These are phyloP conservation scores for Aromia moschata DNA, from an alignment of 2,888 invertebrate genomes.

Conservation along the genomic window DNA sequence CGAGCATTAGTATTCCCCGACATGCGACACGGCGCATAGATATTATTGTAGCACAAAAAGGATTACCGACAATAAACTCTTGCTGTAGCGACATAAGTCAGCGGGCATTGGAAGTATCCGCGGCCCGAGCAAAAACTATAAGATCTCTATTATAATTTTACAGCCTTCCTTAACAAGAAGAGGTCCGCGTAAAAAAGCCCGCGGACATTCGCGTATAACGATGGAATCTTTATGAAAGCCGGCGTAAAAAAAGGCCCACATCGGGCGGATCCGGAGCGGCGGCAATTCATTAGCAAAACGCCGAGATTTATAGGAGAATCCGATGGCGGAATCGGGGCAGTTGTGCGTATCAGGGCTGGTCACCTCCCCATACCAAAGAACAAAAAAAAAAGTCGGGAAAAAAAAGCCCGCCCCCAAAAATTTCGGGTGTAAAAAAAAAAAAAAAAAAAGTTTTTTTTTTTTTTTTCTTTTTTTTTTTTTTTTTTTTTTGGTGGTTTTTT, in stretches of 20 bases:
- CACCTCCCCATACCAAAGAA: too few species aligned
- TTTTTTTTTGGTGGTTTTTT: too few species aligned
- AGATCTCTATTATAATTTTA: constrained; percentile 32
- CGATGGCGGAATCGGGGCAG: constrained; percentile 24
- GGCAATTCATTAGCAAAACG: constrained; percentile 53
- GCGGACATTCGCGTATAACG: constrained; percentile 34
- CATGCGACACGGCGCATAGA: constrained; percentile 27
- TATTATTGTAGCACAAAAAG: constrained; percentile 26
- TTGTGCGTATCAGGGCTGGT: too few species aligned
- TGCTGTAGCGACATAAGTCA: constrained; percentile 24
- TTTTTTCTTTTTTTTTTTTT: too few species aligned
- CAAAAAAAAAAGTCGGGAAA: too few species aligned
- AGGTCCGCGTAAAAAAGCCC: constrained; percentile 18
- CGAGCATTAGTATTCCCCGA: constrained; percentile 26
- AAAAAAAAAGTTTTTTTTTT: too few species aligned
- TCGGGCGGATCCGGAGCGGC: constrained; percentile 42
- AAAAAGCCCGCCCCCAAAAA: too few species aligned
- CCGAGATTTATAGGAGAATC: constrained; percentile 23
- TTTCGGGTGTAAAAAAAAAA: too few species aligned
- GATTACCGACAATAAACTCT: constrained; percentile 27
- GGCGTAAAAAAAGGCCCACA: constrained; percentile 55
- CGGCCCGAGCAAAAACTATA: constrained; percentile 24
- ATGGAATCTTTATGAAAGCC: constrained; percentile 52
- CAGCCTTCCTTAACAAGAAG: constrained; percentile 30
- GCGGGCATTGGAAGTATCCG: constrained; percentile 21